Percentiles rank a stretch among this genome's conserved stretches.
Evolutionary conservation across 2,797 vertebrate genomes (phyloP).

Genomic region (Coendou prehensilis): DNA sequence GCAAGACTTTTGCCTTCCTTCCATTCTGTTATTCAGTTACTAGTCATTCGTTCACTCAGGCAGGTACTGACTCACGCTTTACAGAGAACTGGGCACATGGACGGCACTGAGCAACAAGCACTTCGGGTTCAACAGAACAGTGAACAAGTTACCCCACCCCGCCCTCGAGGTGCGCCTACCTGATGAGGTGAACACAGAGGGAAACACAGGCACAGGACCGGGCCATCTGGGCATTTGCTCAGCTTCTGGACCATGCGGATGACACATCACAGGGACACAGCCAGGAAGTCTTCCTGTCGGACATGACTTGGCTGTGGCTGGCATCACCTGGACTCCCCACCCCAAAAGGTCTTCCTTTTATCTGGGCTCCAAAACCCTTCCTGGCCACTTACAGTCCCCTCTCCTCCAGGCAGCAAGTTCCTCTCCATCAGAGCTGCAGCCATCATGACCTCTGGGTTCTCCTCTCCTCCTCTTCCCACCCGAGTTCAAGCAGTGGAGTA

Average conservation of each 20-base stretch:
- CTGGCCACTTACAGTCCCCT: background rate
- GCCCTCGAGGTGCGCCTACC: background rate
- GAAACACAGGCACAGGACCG: background rate
- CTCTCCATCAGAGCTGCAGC: background rate
- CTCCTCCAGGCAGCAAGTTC: background rate
- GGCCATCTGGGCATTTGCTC: background rate
- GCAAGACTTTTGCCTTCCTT: background rate
- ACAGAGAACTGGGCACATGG: background rate
- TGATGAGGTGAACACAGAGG: background rate
- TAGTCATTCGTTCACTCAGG: background rate
- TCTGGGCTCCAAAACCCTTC: background rate
- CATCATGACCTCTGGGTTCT: background rate
- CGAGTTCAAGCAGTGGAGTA: background rate
- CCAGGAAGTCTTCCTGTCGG: background rate
- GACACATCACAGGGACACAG: background rate
- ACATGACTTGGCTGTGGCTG: background rate
- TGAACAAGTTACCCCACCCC: background rate
- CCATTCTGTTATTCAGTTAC: background rate
- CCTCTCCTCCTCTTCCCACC: background rate
- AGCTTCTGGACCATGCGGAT: background rate
- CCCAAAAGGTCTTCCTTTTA: background rate
- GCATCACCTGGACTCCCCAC: background rate
- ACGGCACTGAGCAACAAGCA: background rate
- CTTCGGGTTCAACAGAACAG: background rate
- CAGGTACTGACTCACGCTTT: background rate